Conservation (phyloP, 2,888 invertebrate species). For the Drosophila suboccidentalis region DNA sequence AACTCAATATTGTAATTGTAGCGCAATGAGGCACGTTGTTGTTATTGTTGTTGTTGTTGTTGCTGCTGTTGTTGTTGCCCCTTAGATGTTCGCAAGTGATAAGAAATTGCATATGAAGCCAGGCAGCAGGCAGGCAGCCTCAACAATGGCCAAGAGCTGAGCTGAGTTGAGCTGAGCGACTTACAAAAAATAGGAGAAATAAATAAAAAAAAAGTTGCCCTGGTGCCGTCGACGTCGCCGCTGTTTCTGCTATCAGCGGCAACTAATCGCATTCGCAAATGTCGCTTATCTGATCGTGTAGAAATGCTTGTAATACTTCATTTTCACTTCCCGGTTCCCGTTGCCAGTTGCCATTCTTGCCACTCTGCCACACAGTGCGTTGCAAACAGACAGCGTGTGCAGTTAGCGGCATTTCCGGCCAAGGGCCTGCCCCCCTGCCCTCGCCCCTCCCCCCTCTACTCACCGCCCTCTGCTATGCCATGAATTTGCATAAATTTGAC, state of each 20-base stretch:
- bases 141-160: conserved; percentile 66
- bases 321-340: conserved; percentile 83
- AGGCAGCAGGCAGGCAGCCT: conserved; percentile 49
- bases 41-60: conserved; percentile 18
- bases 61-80: conserved; percentile 48
- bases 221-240: conserved; percentile 27
- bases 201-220: conserved; percentile 1
- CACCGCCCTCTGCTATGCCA: conserved; percentile 32
- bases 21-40: conserved; percentile 83
- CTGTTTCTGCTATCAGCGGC: conserved; percentile 76
- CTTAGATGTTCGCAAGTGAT: conserved; percentile 84
- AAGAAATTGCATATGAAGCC: conserved; percentile 80
- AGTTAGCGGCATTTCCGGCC: conserved; percentile 80
- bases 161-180: conserved; percentile 40
- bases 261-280: conserved; percentile 84
- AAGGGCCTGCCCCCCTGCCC: conserved; percentile 24
- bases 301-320: conserved; percentile 84
- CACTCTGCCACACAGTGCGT: conserved; percentile 42
- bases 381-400: conserved; percentile 82
- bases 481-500: conserved; percentile 82
- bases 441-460: too few relatives aligned
- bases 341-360: conserved; percentile 20
- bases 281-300: conserved; percentile 84
- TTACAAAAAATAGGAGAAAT: conserved; percentile 26
- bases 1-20: conserved; percentile 84